These are phyloP conservation scores for Amblyraja radiata DNA, from an alignment of 2,797 vertebrate genomes.

Conservation along the genomic window DNA sequence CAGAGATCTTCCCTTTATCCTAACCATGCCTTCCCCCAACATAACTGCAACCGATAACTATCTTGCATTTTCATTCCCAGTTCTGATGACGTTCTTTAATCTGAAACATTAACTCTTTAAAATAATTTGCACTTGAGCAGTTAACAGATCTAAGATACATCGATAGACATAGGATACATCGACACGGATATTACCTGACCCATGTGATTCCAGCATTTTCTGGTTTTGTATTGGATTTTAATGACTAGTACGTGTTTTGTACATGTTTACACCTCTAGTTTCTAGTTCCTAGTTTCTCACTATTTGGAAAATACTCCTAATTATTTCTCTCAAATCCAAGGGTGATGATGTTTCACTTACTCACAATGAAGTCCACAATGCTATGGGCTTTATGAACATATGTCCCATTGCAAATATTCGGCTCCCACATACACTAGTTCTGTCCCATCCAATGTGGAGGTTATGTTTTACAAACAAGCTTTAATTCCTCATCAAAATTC, in stretches of 20 bases:
- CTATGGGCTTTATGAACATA: neutral
- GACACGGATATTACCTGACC: no score
- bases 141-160: no score
- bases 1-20: no score
- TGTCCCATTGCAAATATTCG: neutral
- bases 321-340: neutral
- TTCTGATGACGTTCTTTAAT: no score
- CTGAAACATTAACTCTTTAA: no score
- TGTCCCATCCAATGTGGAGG: neutral
- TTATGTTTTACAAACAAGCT: neutral
- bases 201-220: no score
- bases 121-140: no score
- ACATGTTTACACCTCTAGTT: neutral
- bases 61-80: no score
- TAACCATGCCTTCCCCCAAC: no score
- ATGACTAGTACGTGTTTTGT: neutral
- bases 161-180: no score
- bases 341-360: neutral
- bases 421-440: neutral
- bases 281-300: neutral
- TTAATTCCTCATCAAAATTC: neutral
- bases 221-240: neutral
- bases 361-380: neutral
- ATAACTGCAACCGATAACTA: no score
- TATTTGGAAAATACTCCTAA: neutral